Evolutionary conservation across 2,113 vertebrate genomes (phyloP), one percentile per base, ranked within the genome.

Genomic region (Oryzias javanicus): DNA sequence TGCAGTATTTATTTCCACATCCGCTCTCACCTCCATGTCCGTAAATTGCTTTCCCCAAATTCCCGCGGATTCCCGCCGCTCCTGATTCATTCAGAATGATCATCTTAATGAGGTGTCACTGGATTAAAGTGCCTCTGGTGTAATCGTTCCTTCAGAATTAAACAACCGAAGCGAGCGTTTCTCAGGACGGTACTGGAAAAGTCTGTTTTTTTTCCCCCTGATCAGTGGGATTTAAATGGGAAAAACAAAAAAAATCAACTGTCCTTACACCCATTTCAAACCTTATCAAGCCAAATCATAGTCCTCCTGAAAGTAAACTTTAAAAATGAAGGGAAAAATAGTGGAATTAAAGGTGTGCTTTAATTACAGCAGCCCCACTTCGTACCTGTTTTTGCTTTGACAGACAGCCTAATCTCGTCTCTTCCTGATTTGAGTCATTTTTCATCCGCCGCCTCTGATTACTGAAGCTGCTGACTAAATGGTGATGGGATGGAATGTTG

Each of bases 81-180:
- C 62, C 17, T 61, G 40, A 78, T 70, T 78, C 72, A 84, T 49
- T 81, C 79, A 81, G 89, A 82, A 72, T 86, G 88, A 88, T 89
- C 84, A 80, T 81, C 80, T 85, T 76, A 85, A 78, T 87, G 89
- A 84, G 78, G 78, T 85, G 80, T 88, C 80, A 68, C 64, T 85
- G 82, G 74, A 86, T 81, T 85, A 87, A 90, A 90, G 85, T 90
- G 86, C 67, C 64, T 80, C 72, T 60, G 69, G 74, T 82, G 71
- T 89, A 90, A 89, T 86, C 84, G 83, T 86, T 70, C 79, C 68
- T 86, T 90, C 78, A 87, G 79, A 83, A 79, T 84, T 74, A 71
- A 79, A 70, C 79, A 79, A 72, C 78, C 68, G 72, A 72, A 76
- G 76, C 80, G 46, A 62, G 67, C 67, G 64, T 60, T 55, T 41